phyloP scores from a whole-genome alignment of 1,140 invertebrate genomes.

The Potamilus streckersoni region DNA sequence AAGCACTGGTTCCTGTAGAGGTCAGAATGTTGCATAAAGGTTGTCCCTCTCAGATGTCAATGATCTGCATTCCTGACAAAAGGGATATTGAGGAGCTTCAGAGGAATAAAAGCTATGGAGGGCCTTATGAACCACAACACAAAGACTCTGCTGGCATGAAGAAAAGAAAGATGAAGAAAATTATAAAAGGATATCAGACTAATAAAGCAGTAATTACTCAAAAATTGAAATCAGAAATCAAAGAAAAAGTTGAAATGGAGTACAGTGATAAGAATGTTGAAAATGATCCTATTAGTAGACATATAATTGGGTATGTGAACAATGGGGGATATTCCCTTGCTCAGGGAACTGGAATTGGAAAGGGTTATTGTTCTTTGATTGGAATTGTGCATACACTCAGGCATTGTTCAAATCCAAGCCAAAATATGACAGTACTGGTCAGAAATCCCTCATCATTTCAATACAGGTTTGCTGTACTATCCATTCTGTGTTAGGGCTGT shows the following conservation, averaged over 20 bases:
- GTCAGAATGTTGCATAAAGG: conserved; percentile 50
- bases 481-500: too few species aligned
- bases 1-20: conserved; percentile 63
- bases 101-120: conserved; percentile 62
- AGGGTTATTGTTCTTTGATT: conserved; percentile 52
- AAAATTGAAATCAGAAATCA: conserved; percentile 14
- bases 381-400: conserved; percentile 36
- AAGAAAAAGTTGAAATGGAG: conserved; percentile 15
- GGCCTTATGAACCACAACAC: conserved; percentile 72
- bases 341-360: conserved; percentile 47
- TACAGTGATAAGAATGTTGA: conserved; percentile 17
- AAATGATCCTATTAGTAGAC: conserved; percentile 59
- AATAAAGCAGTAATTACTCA: background rate
- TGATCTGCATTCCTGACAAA: conserved; percentile 69
- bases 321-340: conserved; percentile 78
- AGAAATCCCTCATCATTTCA: conserved; percentile 53
- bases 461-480: conserved; percentile 53
- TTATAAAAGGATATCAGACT: conserved; percentile 52
- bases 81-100: conserved; percentile 71
- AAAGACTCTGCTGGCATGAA: conserved; percentile 72
- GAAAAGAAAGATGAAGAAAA: conserved; percentile 71
- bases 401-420: background rate
- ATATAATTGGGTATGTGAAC: conserved; percentile 80
- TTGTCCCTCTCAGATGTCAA: conserved; percentile 45
- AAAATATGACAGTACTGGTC: conserved; percentile 43